Evolutionary conservation across 2,113 vertebrate genomes (phyloP).

Genomic region (Oryzias curvinotus): DNA sequence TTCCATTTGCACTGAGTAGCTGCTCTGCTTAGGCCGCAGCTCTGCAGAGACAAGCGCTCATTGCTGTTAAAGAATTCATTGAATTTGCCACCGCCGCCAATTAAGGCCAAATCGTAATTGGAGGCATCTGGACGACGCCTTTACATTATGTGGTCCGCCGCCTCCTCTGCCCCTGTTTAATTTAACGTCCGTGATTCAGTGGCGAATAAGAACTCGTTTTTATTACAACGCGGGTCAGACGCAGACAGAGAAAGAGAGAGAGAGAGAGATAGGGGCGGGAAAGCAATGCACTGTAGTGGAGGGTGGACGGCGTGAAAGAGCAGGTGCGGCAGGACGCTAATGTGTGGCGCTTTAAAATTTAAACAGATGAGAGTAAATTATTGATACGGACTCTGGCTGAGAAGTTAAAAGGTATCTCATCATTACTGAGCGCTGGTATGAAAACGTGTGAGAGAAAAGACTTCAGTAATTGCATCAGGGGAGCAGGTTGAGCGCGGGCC

Average conservation of each 20-base stretch:
- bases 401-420: slow-evolving; percentile 83
- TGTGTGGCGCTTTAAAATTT: slow-evolving; percentile 83
- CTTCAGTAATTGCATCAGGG: slow-evolving; percentile 41
- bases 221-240: slow-evolving; percentile 36
- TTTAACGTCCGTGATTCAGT: slow-evolving; percentile 69
- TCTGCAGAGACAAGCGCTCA: slow-evolving; percentile 23
- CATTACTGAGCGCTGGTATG: slow-evolving; percentile 66
- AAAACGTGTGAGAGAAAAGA: slow-evolving; percentile 53
- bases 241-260: neutral
- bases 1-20: slow-evolving; percentile 64
- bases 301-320: slow-evolving; percentile 76
- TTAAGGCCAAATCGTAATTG: slow-evolving; percentile 73
- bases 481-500: slow-evolving; percentile 25
- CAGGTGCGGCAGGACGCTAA: slow-evolving; percentile 79
- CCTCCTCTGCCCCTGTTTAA: slow-evolving; percentile 71
- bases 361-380: slow-evolving; percentile 79
- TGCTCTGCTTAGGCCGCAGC: slow-evolving; percentile 49
- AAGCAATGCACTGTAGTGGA: slow-evolving; percentile 28
- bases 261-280: neutral
- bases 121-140: slow-evolving; percentile 66
- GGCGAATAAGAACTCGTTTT: slow-evolving; percentile 62
- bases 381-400: slow-evolving; percentile 78
- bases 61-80: slow-evolving; percentile 73
- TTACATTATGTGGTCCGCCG: slow-evolving; percentile 66
- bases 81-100: slow-evolving; percentile 66